These are phyloP conservation scores for Drosophila lacertosa DNA, from an alignment of 1,140 invertebrate species.

Conservation along the genomic window DNA sequence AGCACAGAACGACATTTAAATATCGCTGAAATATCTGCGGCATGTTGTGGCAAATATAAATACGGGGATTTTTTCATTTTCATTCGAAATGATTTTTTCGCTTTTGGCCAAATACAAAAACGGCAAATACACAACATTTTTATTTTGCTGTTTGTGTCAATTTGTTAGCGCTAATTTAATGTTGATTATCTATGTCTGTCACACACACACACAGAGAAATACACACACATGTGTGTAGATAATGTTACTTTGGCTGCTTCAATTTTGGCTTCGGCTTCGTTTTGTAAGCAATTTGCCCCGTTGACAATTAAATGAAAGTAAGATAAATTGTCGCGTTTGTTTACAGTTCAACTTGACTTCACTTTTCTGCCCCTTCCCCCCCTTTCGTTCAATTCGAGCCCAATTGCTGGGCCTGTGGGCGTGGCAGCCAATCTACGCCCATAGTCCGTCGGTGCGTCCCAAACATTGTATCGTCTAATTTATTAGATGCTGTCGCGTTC, in stretches of 20 bases:
- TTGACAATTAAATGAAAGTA: conserved; percentile 82
- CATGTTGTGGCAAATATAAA: conserved; percentile 50
- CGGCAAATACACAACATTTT: conserved; percentile 33
- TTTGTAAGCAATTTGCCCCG: conserved; percentile 70
- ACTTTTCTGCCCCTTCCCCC: neutral
- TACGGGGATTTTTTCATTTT: conserved; percentile 19
- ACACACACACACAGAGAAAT: conserved; percentile 7
- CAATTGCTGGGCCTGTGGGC: conserved; percentile 28
- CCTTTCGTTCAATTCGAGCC: conserved; percentile 66
- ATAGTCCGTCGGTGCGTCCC: conserved; percentile 2
- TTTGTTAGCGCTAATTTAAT: conserved; percentile 77
- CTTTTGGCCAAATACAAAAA: no score
- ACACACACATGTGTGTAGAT: conserved; percentile 20
- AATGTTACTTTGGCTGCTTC: conserved; percentile 51
- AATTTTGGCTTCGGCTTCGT: conserved; percentile 54
- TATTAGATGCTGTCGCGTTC: conserved; percentile 57
- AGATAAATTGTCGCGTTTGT: conserved; percentile 82
- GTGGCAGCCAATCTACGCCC: conserved; percentile 47
- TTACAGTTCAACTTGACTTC: conserved; percentile 72
- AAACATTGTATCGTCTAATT: conserved; percentile 63
- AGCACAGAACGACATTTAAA: conserved; percentile 42
- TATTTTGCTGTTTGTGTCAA: conserved; percentile 57
- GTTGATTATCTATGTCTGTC: conserved; percentile 60
- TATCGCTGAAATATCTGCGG: conserved; percentile 46
- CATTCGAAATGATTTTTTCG: conserved; percentile 21